These are phyloP conservation scores for Torymus tubicola DNA, from an alignment of 2,888 invertebrate genomes.

Conservation along the genomic window DNA sequence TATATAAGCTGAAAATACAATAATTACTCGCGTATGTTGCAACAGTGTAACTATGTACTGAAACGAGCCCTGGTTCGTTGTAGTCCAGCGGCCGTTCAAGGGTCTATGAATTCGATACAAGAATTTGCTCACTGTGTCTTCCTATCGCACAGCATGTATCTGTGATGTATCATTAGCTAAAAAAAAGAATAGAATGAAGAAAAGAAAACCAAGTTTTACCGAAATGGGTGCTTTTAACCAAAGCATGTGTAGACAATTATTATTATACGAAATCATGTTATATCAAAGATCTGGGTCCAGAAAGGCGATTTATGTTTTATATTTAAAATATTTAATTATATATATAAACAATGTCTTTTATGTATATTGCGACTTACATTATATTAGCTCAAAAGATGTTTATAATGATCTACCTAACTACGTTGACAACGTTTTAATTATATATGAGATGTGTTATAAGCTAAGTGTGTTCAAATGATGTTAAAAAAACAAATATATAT, in stretches of 20 bases:
- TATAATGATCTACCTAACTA: constrained; percentile 36
- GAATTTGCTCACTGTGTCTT: constrained; percentile 70
- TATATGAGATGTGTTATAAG: constrained; percentile 25
- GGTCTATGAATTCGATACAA: constrained; percentile 38
- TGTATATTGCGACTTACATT: constrained; percentile 36
- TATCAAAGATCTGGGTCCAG: constrained; percentile 51
- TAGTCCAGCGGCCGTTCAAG: constrained; percentile 20
- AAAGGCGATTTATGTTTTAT: constrained; percentile 51
- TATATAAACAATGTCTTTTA: constrained; percentile 35
- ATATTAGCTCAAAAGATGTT: constrained; percentile 37
- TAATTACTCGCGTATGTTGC: constrained; percentile 44
- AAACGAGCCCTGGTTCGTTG: not conserved
- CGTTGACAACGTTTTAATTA: constrained; percentile 40
- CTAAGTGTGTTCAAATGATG: constrained; percentile 44
- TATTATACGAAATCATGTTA: constrained; percentile 16
- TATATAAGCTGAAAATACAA: constrained; percentile 25
- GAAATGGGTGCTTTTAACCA: constrained; percentile 56
- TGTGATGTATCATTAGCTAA: constrained; percentile 55
- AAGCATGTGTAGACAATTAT: constrained; percentile 50
- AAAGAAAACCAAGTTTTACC: constrained; percentile 57
- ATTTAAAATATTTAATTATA: constrained; percentile 47
- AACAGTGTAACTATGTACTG: constrained; percentile 23
- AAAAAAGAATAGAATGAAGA: not conserved
- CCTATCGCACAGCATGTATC: constrained; percentile 69
- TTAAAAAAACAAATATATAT: not conserved